phyloP scores from a whole-genome alignment of 2,888 invertebrate genomes.

The Drosophila nr. perissopoda region DNA sequence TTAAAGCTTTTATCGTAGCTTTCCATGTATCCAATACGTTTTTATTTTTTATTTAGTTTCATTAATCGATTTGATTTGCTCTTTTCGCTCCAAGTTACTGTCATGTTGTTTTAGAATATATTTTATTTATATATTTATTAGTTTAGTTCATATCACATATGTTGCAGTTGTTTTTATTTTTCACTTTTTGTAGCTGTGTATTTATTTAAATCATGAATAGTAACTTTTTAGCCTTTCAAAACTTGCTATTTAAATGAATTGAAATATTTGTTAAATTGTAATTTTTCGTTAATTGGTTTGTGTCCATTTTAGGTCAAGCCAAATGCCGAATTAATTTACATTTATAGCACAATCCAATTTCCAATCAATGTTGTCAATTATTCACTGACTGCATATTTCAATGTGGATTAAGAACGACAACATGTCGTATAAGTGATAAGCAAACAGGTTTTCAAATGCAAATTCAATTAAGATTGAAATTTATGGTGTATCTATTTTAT shows the following conservation, averaged over 20 bases:
- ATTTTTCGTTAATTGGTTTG: slow-evolving; percentile 3
- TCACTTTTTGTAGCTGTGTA: slow-evolving; percentile 18
- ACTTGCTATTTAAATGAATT: slow-evolving; percentile 17
- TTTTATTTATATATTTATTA: slow-evolving; percentile 36
- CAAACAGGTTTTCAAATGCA: slow-evolving; percentile 3
- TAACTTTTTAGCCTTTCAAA: slow-evolving; percentile 44
- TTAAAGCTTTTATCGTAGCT: slow-evolving; percentile 65
- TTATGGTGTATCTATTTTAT: neutral
- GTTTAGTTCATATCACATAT: slow-evolving; percentile 66
- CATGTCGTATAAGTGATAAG: slow-evolving; percentile 4
- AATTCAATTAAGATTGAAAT: slow-evolving; percentile 9
- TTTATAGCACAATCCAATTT: slow-evolving; percentile 1
- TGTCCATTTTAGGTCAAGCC: slow-evolving; percentile 45
- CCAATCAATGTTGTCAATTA: neutral
- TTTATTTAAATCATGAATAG: slow-evolving; percentile 29
- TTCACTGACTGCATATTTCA: slow-evolving; percentile 16
- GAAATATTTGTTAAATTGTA: neutral
- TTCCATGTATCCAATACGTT: slow-evolving; percentile 41
- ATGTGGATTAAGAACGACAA: slow-evolving; percentile 9
- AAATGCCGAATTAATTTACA: neutral
- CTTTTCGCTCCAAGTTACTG: slow-evolving; percentile 28
- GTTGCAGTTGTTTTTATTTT: slow-evolving; percentile 63
- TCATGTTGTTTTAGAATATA: slow-evolving; percentile 49
- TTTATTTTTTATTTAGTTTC: slow-evolving; percentile 5
- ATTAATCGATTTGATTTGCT: slow-evolving; percentile 30